Conservation (phyloP, 2,888 invertebrate species). For the Himalopsyche tibetana region DNA sequence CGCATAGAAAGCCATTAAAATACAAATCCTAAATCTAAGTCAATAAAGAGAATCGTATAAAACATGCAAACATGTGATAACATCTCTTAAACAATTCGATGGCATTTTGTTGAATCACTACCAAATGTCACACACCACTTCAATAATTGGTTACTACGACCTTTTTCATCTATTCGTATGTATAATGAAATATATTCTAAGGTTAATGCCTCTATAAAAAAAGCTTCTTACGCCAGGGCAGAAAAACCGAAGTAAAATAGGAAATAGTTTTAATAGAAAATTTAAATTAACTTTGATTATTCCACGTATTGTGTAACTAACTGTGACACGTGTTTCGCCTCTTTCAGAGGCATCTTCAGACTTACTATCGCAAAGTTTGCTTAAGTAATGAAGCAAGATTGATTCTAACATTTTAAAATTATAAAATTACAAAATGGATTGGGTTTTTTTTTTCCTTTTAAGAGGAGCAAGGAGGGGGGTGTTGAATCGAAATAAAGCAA, state of each 20-base stretch:
- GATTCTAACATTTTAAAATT: too few relatives aligned
- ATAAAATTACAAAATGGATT: too few relatives aligned
- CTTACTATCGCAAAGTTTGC: too few relatives aligned
- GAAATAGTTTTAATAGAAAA: background rate
- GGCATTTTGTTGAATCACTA: constrained; percentile 32
- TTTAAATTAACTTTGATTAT: too few relatives aligned
- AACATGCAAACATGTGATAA: constrained; percentile 21
- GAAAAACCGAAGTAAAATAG: background rate
- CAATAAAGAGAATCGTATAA: constrained; percentile 19
- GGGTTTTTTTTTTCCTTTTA: too few relatives aligned
- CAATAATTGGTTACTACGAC: constrained; percentile 43
- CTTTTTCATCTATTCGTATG: constrained; percentile 45
- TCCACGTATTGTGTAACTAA: too few relatives aligned
- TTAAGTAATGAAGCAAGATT: too few relatives aligned
- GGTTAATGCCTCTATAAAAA: constrained; percentile 59
- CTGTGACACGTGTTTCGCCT: too few relatives aligned
- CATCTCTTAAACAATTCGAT: constrained; percentile 31
- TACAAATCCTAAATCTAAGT: background rate
- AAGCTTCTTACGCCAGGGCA: constrained; percentile 53
- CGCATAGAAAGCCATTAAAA: background rate
- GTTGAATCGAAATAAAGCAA: too few relatives aligned
- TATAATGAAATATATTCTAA: constrained; percentile 45
- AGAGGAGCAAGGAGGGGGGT: too few relatives aligned
- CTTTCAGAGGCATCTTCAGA: too few relatives aligned
- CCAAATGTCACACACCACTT: constrained; percentile 52